Conservation (phyloP, 2,113 vertebrate species). For the Pelecanoides urinatrix region DNA sequence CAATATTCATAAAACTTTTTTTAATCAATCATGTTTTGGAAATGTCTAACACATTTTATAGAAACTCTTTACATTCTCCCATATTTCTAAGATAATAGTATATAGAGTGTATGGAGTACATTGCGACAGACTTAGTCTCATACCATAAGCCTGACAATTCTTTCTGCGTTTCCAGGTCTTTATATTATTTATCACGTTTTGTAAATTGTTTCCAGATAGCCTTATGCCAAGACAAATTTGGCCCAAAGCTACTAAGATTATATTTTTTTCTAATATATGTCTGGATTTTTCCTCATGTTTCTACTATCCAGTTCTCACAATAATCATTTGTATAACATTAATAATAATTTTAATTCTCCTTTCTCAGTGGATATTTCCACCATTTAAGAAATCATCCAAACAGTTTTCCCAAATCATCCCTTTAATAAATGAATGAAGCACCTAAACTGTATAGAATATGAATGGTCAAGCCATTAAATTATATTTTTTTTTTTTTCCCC, state of each 20-base stretch:
- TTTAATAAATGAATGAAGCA: background rate
- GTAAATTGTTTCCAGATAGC: background rate
- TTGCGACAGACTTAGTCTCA: background rate
- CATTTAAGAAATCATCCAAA: background rate
- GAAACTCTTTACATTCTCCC: background rate
- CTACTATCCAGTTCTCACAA: background rate
- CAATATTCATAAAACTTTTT: background rate
- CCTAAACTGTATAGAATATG: background rate
- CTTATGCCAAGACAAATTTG: background rate
- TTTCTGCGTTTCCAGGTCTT: background rate
- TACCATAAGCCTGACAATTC: background rate
- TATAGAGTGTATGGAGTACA: background rate
- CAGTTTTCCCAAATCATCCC: background rate
- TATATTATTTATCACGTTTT: background rate
- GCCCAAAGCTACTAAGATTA: background rate
- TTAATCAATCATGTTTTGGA: background rate
- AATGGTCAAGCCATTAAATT: background rate
- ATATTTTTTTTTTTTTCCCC: background rate
- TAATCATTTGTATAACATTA: background rate
- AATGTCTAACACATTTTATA: background rate
- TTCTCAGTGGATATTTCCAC: background rate
- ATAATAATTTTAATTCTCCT: background rate
- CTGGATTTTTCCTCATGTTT: background rate
- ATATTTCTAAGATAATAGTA: background rate
- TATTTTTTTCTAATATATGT: background rate